Conservation (phyloP, 2,797 vertebrate species). For the Micrastur ruficollis region DNA sequence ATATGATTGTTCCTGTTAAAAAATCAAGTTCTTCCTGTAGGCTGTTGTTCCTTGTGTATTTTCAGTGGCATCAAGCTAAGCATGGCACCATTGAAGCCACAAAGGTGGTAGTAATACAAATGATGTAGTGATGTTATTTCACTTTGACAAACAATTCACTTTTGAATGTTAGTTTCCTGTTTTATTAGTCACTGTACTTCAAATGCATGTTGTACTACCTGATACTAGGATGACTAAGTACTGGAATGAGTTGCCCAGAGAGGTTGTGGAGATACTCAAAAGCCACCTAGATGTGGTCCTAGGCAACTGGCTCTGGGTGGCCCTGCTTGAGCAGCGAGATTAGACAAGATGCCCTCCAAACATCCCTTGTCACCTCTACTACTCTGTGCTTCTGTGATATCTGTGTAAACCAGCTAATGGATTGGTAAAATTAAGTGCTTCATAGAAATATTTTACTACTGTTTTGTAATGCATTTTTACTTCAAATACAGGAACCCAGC, state of each 20-base stretch:
- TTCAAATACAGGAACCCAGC: background rate
- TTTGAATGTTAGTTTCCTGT: background rate
- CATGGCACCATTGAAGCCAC: background rate
- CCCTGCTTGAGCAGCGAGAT: background rate
- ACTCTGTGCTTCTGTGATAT: background rate
- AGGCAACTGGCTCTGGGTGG: background rate
- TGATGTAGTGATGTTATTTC: background rate
- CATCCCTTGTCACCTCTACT: background rate
- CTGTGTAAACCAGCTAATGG: background rate
- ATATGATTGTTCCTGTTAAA: background rate
- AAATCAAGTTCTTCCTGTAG: background rate
- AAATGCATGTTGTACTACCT: background rate
- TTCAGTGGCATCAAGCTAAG: background rate
- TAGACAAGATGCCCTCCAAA: background rate
- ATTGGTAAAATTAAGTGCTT: background rate
- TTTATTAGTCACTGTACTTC: background rate
- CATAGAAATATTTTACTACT: background rate
- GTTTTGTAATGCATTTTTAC: background rate
- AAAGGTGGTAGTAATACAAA: background rate
- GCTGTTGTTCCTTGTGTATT: accelerated
- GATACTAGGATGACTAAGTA: accelerated
- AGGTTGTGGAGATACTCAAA: background rate
- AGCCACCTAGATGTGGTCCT: accelerated
- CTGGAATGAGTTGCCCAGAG: background rate
- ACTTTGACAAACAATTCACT: background rate